Base-by-base conservation (phyloP, 2,113 vertebrate genomes). In the Todiramphus chloris region DNA sequence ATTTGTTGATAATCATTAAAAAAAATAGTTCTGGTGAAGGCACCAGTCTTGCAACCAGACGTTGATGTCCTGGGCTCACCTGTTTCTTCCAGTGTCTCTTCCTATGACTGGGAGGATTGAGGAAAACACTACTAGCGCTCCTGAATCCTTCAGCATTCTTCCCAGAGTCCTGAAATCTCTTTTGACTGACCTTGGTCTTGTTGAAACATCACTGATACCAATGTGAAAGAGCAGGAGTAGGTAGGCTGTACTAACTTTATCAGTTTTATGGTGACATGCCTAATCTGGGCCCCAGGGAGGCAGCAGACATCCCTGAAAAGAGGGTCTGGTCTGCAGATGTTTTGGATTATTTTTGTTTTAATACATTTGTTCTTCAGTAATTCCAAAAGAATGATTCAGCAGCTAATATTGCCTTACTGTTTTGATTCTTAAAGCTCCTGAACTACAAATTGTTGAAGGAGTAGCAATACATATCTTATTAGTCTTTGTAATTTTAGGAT, bases 331-430 rank as follows among this genome's bases (percentile, higher is more conserved):
- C 28, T 86, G 37, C 80, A 89, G 51, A 66, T 75, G 69, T 37
- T 70, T 91, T 91, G 64, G n/a, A 83, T 95, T 88, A 25, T 89
- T 31, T 80, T 86, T 94, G 25, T 81, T 93, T 87, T 75, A 87
- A 76, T 77, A 31, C 58, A 70, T 67, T 70, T 91, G 28, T 87
- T 87, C 46, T 89, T 74, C 44, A 76, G 15, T 73, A 80, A 95
- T 86, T 83, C 50, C 68, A 83, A 37, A 5, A 83, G 50, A 68
- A 92, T 62, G 28, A 85, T 74, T 90, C 89, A 81, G n/a, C 64
- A 93, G 46, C 50, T 87, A 81, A 74, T 16, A 68, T 70, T 91
- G 89, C 51, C 74, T 78, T 78, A 67, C 56, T 88, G 24, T 80
- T 94, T 92, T 78, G 44, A 92, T 80, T 80, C 27, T 64, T 24